phyloP scores from a whole-genome alignment of 1,140 invertebrate species.

The Drosophila miranda region DNA sequence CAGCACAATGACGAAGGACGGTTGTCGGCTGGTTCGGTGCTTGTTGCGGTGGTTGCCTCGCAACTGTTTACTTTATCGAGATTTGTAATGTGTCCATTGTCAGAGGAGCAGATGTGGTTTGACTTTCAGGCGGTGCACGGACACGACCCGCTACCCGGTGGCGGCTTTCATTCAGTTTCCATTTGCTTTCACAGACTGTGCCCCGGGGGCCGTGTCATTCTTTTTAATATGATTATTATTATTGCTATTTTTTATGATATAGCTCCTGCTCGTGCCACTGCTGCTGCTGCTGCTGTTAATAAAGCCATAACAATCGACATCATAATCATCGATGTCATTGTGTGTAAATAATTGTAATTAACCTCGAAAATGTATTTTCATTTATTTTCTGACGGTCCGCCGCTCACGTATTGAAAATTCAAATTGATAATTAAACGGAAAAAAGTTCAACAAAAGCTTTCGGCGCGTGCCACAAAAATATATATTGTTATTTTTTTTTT shows the following conservation, averaged over 20 bases:
- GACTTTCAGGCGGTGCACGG: conserved; percentile 18
- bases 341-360: conserved; percentile 65
- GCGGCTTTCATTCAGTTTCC: conserved; percentile 25
- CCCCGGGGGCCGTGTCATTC: conserved; percentile 14
- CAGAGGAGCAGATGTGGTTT: conserved; percentile 30
- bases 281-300: conserved; percentile 35
- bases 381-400: conserved; percentile 33
- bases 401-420: too few relatives aligned
- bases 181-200: too few relatives aligned
- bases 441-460: background rate
- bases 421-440: conserved; percentile 20
- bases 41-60: too few relatives aligned
- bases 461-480: too few relatives aligned
- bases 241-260: conserved; percentile 31
- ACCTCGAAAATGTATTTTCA: conserved; percentile 56
- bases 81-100: conserved; percentile 49
- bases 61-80: too few relatives aligned
- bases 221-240: conserved; percentile 50
- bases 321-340: conserved; percentile 62
- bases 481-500: conserved; percentile 11
- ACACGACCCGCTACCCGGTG: too few relatives aligned
- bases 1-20: too few relatives aligned
- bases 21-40: too few relatives aligned
- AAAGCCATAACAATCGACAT: conserved; percentile 66
- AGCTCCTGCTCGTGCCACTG: conserved; percentile 3